phyloP scores from a whole-genome alignment of 2,797 vertebrate species.

The Darevskia mixta region DNA sequence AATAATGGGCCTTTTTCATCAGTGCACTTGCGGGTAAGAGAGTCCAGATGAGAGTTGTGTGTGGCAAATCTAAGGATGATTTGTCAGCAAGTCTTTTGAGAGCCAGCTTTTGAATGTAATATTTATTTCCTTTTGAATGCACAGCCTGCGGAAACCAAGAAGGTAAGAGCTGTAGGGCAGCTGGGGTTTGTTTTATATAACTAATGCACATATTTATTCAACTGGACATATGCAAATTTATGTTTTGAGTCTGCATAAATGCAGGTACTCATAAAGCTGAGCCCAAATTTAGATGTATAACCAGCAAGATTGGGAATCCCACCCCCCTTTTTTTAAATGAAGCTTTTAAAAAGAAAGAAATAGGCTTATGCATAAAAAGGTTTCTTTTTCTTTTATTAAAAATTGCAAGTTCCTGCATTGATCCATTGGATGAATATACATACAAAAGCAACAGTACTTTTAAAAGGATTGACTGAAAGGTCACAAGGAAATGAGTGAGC shows the following conservation, averaged over 20 bases:
- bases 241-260: background rate
- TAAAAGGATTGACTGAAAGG: background rate
- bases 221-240: background rate
- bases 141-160: background rate
- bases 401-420: background rate
- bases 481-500: background rate
- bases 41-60: background rate
- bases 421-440: background rate
- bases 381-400: background rate
- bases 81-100: background rate
- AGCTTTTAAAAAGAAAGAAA: background rate
- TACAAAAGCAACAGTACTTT: too few relatives aligned
- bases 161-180: background rate
- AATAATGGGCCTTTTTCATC: conserved; percentile 14
- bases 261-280: background rate
- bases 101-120: background rate
- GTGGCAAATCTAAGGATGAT: background rate
- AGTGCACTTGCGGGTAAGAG: background rate
- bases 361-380: background rate
- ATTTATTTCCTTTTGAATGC: background rate
- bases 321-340: background rate
- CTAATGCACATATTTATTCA: conserved; percentile 20
- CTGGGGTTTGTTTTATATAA: background rate
- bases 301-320: rapidly evolving
- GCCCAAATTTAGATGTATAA: background rate